Percentiles rank a stretch among this genome's conserved stretches.
phyloP scores from a whole-genome alignment of 2,113 vertebrate species.

The Sapayoa aenigma region DNA sequence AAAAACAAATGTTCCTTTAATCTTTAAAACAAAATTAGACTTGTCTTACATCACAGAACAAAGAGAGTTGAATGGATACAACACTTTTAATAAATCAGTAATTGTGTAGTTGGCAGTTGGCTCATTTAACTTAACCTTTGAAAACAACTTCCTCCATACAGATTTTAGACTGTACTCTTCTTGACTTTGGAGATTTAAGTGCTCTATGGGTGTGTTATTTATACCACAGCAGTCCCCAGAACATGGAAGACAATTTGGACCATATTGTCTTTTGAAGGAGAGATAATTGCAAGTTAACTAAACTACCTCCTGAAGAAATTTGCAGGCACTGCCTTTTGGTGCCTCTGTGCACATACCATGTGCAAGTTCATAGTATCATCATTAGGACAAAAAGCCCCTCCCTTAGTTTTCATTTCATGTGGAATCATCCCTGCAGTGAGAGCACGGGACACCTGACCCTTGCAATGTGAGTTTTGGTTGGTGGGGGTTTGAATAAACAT shows the following conservation, averaged over 20 bases:
- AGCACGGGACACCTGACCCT: neutral
- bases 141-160: neutral
- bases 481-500: neutral
- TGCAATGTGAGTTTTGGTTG: neutral
- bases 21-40: conserved; percentile 31
- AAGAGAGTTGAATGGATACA: neutral
- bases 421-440: neutral
- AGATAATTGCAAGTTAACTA: neutral
- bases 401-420: neutral
- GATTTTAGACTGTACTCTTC: neutral
- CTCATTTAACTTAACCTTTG: conserved; percentile 31
- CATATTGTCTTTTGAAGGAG: neutral
- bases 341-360: neutral
- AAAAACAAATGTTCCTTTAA: conserved; percentile 39
- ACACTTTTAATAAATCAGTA: conserved; percentile 31
- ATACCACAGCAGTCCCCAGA: neutral
- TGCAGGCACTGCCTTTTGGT: neutral
- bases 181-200: neutral
- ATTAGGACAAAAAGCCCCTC: neutral
- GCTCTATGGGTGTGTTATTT: neutral
- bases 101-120: conserved; percentile 16
- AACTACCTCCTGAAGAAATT: neutral
- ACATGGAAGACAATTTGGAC: neutral
- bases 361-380: neutral
- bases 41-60: conserved; percentile 39